A percentile compares a stretch with the other conserved stretches of the same genome.
These are phyloP conservation scores for Salminus brasiliensis DNA, from an alignment of 2,113 vertebrate species.

Conservation along the genomic window DNA sequence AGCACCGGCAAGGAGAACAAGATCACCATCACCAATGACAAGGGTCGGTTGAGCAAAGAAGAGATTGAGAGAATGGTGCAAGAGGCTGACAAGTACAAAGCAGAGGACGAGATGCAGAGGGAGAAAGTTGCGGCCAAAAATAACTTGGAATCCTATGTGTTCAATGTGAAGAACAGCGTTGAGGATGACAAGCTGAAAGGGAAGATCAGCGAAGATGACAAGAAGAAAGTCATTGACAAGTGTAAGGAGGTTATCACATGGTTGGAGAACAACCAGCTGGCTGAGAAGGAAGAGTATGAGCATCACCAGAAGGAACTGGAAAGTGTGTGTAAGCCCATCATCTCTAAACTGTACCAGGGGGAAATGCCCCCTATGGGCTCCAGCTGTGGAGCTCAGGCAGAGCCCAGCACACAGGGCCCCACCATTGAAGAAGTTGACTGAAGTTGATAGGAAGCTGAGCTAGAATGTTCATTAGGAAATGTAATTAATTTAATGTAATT, in stretches of 20 bases:
- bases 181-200: constrained; percentile 67
- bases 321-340: constrained; percentile 66
- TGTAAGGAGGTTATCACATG: constrained; percentile 68
- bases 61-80: constrained; percentile 71
- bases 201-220: constrained; percentile 68
- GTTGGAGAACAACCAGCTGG: constrained; percentile 72
- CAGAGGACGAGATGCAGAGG: constrained; percentile 66
- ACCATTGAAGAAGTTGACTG: constrained; percentile 72
- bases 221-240: constrained; percentile 66
- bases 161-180: constrained; percentile 66
- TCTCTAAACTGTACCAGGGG: constrained; percentile 68
- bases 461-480: too few species aligned
- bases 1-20: constrained; percentile 72
- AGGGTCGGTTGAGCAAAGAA: constrained; percentile 69
- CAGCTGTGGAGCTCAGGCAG: constrained; percentile 48
- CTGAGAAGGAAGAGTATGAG: constrained; percentile 69
- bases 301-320: constrained; percentile 70
- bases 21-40: constrained; percentile 74
- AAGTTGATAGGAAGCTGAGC: constrained; percentile 6
- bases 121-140: constrained; percentile 68
- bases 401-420: constrained; percentile 59
- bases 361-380: constrained; percentile 47
- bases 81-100: constrained; percentile 70
- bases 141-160: constrained; percentile 66
- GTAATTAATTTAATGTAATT: too few species aligned